phyloP scores from a whole-genome alignment of 2,113 vertebrate genomes.

The Fukomys damarensis region DNA sequence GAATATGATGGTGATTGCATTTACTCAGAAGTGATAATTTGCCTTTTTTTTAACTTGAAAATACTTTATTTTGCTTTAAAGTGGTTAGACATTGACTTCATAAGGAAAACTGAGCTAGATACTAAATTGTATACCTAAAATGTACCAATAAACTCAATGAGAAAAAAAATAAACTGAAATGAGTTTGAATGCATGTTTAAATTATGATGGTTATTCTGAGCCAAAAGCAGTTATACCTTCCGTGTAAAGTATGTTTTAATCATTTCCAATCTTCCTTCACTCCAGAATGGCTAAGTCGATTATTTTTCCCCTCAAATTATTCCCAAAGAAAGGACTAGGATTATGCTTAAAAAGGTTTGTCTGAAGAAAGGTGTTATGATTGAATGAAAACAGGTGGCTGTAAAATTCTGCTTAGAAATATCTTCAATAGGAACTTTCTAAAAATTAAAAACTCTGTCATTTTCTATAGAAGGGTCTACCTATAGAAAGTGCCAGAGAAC shows the following conservation, averaged over 20 bases:
- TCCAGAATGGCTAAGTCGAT: constrained; percentile 52
- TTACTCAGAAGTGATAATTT: constrained; percentile 46
- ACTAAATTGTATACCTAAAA: too few relatives aligned
- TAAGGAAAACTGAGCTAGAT: constrained; percentile 46
- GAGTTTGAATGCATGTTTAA: constrained; percentile 63
- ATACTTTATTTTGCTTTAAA: constrained; percentile 65
- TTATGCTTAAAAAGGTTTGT: constrained; percentile 58
- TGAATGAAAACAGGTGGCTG: constrained; percentile 59
- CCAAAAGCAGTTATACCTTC: constrained; percentile 66
- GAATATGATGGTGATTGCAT: constrained; percentile 37
- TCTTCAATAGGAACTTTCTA: constrained; percentile 42
- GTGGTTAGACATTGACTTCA: constrained; percentile 37
- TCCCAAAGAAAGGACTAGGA: constrained; percentile 29
- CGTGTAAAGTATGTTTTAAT: constrained; percentile 62
- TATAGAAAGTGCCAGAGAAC: constrained; percentile 1
- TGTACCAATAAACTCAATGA: too few relatives aligned
- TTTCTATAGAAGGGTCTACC: neutral
- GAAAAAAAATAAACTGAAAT: too few relatives aligned
- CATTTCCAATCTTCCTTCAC: constrained; percentile 54
- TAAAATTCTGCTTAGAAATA: constrained; percentile 52
- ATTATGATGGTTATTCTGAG: constrained; percentile 67
- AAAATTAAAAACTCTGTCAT: constrained; percentile 41
- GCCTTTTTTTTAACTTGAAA: constrained; percentile 56
- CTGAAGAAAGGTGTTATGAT: constrained; percentile 47
- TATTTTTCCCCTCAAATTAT: constrained; percentile 28